Evolutionary conservation across 2,888 invertebrate genomes (phyloP).

Genomic region (Harmothoe impar): DNA sequence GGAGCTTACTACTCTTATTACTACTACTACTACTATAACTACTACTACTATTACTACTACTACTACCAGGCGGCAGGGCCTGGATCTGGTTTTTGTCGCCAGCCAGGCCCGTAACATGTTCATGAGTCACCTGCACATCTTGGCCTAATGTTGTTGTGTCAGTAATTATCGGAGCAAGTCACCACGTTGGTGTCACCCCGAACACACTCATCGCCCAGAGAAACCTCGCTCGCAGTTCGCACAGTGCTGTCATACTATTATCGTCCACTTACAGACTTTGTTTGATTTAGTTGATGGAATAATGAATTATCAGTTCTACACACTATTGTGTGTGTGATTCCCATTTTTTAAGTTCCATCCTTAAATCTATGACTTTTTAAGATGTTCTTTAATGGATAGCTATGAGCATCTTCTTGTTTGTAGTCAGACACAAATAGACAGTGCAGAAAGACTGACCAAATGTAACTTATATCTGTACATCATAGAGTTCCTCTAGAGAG

Average conservation of each 20-base stretch:
- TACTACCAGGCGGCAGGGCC: constrained; percentile 34
- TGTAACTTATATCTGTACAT: too few relatives aligned
- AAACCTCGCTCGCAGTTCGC: neutral
- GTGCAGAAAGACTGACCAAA: too few relatives aligned
- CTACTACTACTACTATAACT: constrained; percentile 1
- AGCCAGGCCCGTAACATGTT: constrained; percentile 35
- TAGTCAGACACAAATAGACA: too few relatives aligned
- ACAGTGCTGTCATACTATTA: neutral
- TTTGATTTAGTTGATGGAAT: too few relatives aligned
- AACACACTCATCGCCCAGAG: constrained; percentile 19
- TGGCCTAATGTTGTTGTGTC: constrained; percentile 61
- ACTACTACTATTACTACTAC: constrained; percentile 38
- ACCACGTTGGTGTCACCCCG: constrained; percentile 16
- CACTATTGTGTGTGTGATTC: too few relatives aligned
- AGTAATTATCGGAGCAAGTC: constrained; percentile 19
- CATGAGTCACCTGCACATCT: constrained; percentile 57
- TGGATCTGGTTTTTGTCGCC: neutral
- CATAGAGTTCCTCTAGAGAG: too few relatives aligned
- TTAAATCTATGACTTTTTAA: too few relatives aligned
- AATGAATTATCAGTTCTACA: too few relatives aligned
- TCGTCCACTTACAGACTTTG: too few relatives aligned
- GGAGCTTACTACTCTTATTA: constrained; percentile 25
- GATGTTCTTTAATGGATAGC: too few relatives aligned
- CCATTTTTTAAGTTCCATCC: too few relatives aligned
- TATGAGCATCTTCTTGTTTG: too few relatives aligned